Evolutionary conservation across 2,113 vertebrate genomes (phyloP), one percentile per base, ranked within the genome.

Genomic region (Gavia stellata): DNA sequence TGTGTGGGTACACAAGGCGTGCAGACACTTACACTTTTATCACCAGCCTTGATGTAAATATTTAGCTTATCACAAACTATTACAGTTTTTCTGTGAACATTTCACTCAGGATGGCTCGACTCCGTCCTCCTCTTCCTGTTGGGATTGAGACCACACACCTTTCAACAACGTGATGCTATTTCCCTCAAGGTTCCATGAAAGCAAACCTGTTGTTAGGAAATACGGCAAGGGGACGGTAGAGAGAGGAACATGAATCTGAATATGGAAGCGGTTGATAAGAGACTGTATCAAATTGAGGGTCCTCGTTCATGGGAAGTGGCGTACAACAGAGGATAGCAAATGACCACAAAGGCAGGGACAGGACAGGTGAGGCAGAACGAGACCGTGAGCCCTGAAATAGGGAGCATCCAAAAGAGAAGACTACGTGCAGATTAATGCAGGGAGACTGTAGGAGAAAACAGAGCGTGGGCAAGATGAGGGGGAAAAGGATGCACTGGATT

Each of bases 181-280:
- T 78, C 73, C 42, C 36, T 44, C 21, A 31, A 12, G 45, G 68
- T 4, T 68, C 80, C 44, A 1, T 3, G 68, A 42, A 29, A 84
- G 40, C 68, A 84, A 56, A 56, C 31, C 19, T 62, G 36, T 6
- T 78, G 24, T n/a, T 13, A 11, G 53, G 72, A 74, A 84, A 91
- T 2, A 6, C 0, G 4, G 45, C 16, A 59, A 25, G 7, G 42
- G 21, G 19, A 31, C 1, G 28, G n/a, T 4, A 71, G 14, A 33
- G 24, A 29, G 59, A 23, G 47, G 33, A 53, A 50, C 7, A 2
- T 0, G 8, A 58, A 28, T 28, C 47, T 53, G 79, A 44, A 4
- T 3, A 1, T 18, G 59, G 50, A 25, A 23, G 10, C 3, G 28
- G 6, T 21, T 25, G 58, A 16, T 66, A 38, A 44, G 34, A 38